A percentile compares a stretch with the other conserved stretches of the same genome.
phyloP scores from a whole-genome alignment of 2,797 vertebrate species.

The Karalla daura region DNA sequence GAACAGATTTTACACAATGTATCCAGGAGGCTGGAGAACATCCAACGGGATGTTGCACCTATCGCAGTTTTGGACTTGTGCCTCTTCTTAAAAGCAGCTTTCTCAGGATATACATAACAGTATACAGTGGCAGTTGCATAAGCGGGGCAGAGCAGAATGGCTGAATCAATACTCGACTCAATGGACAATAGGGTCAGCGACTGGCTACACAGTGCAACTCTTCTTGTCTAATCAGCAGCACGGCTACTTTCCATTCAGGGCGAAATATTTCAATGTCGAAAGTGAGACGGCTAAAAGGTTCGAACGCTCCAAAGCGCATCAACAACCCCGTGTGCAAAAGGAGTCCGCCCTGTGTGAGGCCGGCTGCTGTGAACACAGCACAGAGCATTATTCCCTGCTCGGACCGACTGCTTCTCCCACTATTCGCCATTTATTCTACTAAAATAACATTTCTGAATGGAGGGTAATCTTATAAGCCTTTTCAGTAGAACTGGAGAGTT shows the following conservation, averaged over 20 bases:
- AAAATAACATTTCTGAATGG: slow-evolving; percentile 14
- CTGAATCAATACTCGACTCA: slow-evolving; percentile 39
- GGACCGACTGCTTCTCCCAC: slow-evolving; percentile 12
- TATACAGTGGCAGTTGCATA: slow-evolving; percentile 5
- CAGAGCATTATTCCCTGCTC: slow-evolving; percentile 36
- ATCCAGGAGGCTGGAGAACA: slow-evolving; percentile 10
- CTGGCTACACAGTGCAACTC: neutral
- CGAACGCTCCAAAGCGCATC: neutral
- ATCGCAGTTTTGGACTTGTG: neutral
- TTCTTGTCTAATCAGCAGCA: slow-evolving; percentile 10
- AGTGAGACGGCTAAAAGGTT: neutral
- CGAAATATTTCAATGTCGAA: neutral
- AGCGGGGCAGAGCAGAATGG: slow-evolving; percentile 17
- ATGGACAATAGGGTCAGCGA: neutral
- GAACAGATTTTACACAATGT: slow-evolving; percentile 8
- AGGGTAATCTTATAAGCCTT: neutral
- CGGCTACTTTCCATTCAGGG: neutral
- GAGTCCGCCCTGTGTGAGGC: slow-evolving; percentile 17
- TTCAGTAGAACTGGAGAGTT: neutral
- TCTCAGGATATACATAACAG: neutral
- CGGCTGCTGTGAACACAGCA: slow-evolving; percentile 35
- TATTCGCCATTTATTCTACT: neutral
- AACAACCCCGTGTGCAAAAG: neutral
- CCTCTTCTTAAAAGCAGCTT: slow-evolving; percentile 12
- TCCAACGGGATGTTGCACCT: neutral